A percentile compares a stretch with the other conserved stretches of the same genome.
Evolutionary conservation across 2,113 vertebrate genomes (phyloP).

Genomic region (Acinonyx jubatus): DNA sequence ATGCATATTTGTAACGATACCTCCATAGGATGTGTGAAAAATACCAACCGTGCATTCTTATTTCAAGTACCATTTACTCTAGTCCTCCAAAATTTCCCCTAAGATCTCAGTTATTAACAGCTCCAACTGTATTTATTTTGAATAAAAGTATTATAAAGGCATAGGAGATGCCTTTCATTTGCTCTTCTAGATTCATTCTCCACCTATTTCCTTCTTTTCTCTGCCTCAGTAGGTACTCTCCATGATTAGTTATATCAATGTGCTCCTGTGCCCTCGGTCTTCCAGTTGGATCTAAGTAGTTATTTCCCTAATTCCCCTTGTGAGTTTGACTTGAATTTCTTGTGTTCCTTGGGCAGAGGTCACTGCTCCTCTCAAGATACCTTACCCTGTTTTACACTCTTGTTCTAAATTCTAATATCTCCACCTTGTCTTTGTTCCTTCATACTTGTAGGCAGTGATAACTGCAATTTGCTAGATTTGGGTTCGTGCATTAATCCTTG

Average conservation of each 20-base stretch:
- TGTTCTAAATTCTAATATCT: background rate
- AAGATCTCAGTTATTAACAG: background rate
- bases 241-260: background rate
- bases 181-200: background rate
- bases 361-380: background rate
- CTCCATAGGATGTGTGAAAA: background rate
- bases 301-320: background rate
- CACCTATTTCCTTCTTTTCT: background rate
- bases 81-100: background rate
- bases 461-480: fast-evolving
- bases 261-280: background rate
- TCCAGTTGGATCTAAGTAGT: background rate
- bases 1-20: background rate
- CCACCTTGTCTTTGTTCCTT: background rate
- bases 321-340: background rate
- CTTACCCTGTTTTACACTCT: background rate
- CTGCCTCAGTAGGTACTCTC: background rate
- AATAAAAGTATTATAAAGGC: background rate
- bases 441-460: background rate
- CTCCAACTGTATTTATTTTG: background rate
- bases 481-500: background rate
- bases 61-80: background rate
- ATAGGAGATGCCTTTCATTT: background rate
- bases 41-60: background rate
- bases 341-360: background rate